phyloP scores from a whole-genome alignment of 1,140 invertebrate species.

The Schlechtendalia chinensis region DNA sequence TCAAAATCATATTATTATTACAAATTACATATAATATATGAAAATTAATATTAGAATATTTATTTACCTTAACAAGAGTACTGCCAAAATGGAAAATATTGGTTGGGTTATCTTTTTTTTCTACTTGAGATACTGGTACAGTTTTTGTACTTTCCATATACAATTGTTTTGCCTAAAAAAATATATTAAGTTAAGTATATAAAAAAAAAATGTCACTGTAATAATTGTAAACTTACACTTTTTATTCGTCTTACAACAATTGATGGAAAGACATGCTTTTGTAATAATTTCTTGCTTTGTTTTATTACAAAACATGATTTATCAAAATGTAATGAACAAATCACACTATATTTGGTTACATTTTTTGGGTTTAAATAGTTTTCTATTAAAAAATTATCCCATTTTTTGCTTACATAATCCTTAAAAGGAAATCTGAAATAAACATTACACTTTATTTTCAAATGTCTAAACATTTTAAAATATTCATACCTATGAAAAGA shows the following conservation, averaged over 20 bases:
- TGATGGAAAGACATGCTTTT: not conserved
- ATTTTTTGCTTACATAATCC: too few relatives aligned
- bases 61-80: not conserved
- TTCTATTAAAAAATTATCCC: too few relatives aligned
- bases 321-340: constrained; percentile 1
- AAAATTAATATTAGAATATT: not conserved
- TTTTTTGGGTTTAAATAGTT: too few relatives aligned
- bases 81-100: not conserved
- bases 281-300: not conserved
- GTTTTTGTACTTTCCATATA: not conserved
- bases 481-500: not conserved
- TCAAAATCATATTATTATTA: not conserved
- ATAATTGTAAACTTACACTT: not conserved
- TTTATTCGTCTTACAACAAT: not conserved
- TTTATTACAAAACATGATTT: not conserved
- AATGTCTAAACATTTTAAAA: not conserved
- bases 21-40: not conserved
- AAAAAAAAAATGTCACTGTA: not conserved
- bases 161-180: not conserved
- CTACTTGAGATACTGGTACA: not conserved
- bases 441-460: too few relatives aligned
- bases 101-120: not conserved
- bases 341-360: not conserved
- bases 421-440: too few relatives aligned
- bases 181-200: not conserved